Conservation (phyloP, 2,113 vertebrate species). For the Lampris incognitus region DNA sequence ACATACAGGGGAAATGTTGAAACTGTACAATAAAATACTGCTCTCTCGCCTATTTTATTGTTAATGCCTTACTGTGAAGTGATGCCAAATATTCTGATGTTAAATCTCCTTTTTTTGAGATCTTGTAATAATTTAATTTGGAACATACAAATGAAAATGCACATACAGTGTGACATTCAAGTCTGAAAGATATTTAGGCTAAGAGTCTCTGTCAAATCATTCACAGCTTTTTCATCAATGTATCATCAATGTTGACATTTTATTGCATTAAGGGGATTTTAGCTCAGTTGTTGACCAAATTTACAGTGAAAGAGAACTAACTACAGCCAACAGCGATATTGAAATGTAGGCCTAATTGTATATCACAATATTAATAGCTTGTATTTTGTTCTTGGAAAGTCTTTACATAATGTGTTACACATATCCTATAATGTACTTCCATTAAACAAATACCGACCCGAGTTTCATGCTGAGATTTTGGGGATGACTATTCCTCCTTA, state of each 20-base stretch:
- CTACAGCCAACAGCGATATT: not conserved
- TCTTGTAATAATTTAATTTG: not conserved
- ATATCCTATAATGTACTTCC: not conserved
- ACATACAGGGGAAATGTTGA: too few relatives aligned
- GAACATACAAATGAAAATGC: not conserved
- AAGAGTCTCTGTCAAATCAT: not conserved
- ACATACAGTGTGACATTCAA: not conserved
- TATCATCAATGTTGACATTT: not conserved
- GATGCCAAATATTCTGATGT: not conserved
- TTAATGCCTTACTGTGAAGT: not conserved
- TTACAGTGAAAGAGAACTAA: not conserved
- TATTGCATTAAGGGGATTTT: not conserved
- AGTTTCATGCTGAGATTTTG: conserved; percentile 25
- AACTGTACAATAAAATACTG: not conserved
- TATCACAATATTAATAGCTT: not conserved
- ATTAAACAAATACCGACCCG: not conserved
- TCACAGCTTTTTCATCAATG: not conserved
- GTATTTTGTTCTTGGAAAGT: too few relatives aligned
- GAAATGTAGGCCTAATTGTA: not conserved
- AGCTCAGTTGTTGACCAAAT: not conserved
- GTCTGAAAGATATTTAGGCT: not conserved
- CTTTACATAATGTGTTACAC: not conserved
- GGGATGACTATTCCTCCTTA: conserved; percentile 47
- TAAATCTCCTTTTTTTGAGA: not conserved
- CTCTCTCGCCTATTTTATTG: not conserved